Evolutionary conservation across 1,140 invertebrate species (phyloP), one percentile per base, ranked within the genome.

Genomic region (Globodera ellingtonae): DNA sequence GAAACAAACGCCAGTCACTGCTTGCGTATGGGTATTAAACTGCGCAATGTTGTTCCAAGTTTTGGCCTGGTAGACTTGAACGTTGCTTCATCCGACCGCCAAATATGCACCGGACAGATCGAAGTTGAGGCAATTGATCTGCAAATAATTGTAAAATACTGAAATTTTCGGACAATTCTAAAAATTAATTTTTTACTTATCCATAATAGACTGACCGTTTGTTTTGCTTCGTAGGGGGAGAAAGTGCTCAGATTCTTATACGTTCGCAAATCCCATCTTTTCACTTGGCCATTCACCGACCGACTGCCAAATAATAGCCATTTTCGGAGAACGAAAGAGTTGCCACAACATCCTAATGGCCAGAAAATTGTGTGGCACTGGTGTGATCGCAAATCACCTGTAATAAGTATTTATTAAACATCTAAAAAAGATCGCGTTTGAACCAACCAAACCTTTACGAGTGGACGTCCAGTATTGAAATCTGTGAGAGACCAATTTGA

Each of bases 241-340:
- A 99, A 93, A 0, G 95, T 98, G 90, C 98, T 99, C 90, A 99
- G 97, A 89, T 98, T 99, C 89, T 97, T 98, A 83, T 99, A 90
- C 91, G 98, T 99, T 35, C 98, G 91, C 90, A 99, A 93, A 94
- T 99, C 97, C 97, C 98, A 99, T 9, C 99, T 91, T 87, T 98
- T 98, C 0, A 99, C 95, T 78, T 95, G 96, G 0, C 95, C 93
- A 91, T 99, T 97, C 86, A 98, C 95, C 4, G 97, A 96, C 21
- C 97, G 95, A 35, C 97, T 98, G 3, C 98, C 86, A 99, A 91
- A 90, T 99, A 98, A 90, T 99, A 99, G 89, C 97, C 98, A 91
- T 99, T 99, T 91, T 99, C 98, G 13, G 97, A 99, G 91, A 99
- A 99, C 7, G 96, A 95, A 85, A 99, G 96, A 0, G 95, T 94